A percentile compares a stretch with the other conserved stretches of the same genome.
Conservation (phyloP, 2,888 invertebrate genomes). For the Melolontha melolontha region DNA sequence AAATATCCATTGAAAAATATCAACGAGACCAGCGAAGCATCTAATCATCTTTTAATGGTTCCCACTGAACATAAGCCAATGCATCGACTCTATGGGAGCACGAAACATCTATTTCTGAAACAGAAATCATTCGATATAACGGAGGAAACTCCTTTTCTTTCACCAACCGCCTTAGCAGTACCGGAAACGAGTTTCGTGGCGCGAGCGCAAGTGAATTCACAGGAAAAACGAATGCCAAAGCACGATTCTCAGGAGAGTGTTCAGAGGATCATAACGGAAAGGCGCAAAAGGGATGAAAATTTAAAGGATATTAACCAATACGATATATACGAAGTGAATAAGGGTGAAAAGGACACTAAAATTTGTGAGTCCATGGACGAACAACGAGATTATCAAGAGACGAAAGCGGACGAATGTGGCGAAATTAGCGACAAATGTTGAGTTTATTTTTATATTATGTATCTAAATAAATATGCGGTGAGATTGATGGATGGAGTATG, state of each 20-base stretch:
- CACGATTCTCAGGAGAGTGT: constrained; percentile 68
- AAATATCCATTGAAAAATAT: constrained; percentile 54
- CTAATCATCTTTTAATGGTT: constrained; percentile 54
- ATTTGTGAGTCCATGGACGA: constrained; percentile 33
- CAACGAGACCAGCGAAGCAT: constrained; percentile 56
- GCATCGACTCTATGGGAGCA: constrained; percentile 66
- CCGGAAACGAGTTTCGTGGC: constrained; percentile 40
- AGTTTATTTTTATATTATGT: constrained; percentile 37
- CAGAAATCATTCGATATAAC: constrained; percentile 69
- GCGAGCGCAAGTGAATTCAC: constrained; percentile 30
- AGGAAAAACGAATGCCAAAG: constrained; percentile 54
- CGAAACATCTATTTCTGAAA: constrained; percentile 70
- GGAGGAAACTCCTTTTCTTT: constrained; percentile 68
- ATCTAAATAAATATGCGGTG: constrained; percentile 20
- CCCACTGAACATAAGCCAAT: constrained; percentile 59
- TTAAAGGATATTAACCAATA: constrained; percentile 60
- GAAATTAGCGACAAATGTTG: constrained; percentile 37
- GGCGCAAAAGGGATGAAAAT: constrained; percentile 70
- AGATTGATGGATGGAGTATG: constrained; percentile 6
- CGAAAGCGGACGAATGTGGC: constrained; percentile 14
- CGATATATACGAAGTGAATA: constrained; percentile 62
- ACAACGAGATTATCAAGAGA: constrained; percentile 37
- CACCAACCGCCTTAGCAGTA: constrained; percentile 42
- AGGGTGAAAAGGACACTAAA: constrained; percentile 55
- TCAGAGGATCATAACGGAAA: constrained; percentile 73